These are phyloP conservation scores for Dryoscopus gambensis DNA, from an alignment of 2,113 vertebrate genomes.

Conservation along the genomic window DNA sequence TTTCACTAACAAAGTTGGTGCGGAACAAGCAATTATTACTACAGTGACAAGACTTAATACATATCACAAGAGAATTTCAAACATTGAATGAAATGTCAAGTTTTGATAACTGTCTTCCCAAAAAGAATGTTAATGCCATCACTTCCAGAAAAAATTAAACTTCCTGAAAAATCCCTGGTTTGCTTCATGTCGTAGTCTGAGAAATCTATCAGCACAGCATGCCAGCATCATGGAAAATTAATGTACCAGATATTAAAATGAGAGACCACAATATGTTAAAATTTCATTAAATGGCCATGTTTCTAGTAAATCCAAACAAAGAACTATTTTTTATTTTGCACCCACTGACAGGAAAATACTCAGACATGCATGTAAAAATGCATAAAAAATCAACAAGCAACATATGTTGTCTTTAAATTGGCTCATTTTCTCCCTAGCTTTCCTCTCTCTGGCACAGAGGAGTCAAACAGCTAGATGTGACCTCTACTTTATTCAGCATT, in stretches of 20 bases:
- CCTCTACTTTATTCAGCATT: background rate
- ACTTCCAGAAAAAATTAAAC: background rate
- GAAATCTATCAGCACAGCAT: background rate
- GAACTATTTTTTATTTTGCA: background rate
- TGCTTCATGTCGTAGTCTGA: background rate
- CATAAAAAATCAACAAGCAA: background rate
- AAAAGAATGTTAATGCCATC: background rate
- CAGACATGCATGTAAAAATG: background rate
- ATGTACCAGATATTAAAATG: background rate
- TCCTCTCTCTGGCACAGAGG: background rate
- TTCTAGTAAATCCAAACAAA: background rate
- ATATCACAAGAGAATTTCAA: background rate
- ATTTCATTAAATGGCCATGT: background rate
- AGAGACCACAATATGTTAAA: background rate
- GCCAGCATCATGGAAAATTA: background rate
- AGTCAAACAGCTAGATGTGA: background rate
- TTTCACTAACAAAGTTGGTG: background rate
- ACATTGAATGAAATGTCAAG: background rate
- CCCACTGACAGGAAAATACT: background rate
- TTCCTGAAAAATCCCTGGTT: background rate
- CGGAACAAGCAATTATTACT: background rate
- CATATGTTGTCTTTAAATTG: background rate
- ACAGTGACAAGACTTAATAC: background rate
- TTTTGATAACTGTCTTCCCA: background rate
- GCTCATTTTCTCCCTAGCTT: background rate